Conservation (phyloP, 2,113 vertebrate species). For the Melanostigma gelatinosum region DNA sequence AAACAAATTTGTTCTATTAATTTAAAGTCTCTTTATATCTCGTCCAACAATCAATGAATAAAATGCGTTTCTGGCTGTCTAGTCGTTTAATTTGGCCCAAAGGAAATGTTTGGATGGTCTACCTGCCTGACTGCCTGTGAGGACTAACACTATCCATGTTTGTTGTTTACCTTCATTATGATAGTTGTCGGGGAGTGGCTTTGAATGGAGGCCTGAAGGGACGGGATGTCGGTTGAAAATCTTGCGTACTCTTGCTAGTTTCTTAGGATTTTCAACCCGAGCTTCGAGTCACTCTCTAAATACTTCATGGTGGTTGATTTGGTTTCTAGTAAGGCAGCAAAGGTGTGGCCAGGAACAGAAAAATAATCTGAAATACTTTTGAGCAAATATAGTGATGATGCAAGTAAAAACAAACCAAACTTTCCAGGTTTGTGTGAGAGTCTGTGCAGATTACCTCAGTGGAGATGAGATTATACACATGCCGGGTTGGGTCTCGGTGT, state of each 20-base stretch:
- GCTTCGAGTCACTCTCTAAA: neutral
- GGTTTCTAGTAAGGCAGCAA: neutral
- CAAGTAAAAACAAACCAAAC: conserved; percentile 40
- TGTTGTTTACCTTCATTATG: too few species aligned
- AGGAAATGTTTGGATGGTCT: neutral
- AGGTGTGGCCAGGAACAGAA: neutral
- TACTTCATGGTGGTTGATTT: neutral
- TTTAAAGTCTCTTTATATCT: too few species aligned
- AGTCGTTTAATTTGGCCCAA: neutral
- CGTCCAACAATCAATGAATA: too few species aligned
- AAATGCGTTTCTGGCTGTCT: neutral
- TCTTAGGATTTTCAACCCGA: neutral
- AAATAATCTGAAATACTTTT: conserved; percentile 16
- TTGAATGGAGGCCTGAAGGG: too few species aligned
- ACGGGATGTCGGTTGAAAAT: neutral
- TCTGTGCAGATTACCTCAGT: conserved; percentile 50
- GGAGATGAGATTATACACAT: conserved; percentile 55
- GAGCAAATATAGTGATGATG: conserved; percentile 37
- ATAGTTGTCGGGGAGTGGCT: too few species aligned
- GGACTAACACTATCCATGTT: too few species aligned
- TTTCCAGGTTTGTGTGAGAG: conserved; percentile 33
- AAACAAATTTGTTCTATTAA: too few species aligned
- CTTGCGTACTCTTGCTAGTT: neutral
- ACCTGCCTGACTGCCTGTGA: too few species aligned
- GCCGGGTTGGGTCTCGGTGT: conserved; percentile 38